Evolutionary conservation across 2,797 vertebrate genomes (phyloP).

Genomic region (Poecilia gillii): DNA sequence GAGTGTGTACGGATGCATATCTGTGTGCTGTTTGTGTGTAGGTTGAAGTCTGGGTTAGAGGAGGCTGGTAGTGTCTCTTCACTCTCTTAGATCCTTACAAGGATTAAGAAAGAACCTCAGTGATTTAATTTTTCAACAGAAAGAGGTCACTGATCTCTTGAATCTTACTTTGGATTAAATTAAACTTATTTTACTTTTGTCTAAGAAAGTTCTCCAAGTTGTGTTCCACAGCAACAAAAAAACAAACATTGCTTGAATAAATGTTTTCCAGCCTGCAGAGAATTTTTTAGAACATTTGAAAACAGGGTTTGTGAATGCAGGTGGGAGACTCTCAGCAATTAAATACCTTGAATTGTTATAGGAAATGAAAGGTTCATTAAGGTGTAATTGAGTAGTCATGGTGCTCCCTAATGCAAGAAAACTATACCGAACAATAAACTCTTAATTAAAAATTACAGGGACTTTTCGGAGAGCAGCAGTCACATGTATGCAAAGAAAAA

Average conservation of each 20-base stretch:
- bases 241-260: neutral
- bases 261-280: neutral
- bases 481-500: neutral
- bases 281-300: neutral
- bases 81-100: slow-evolving; percentile 43
- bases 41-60: slow-evolving; percentile 51
- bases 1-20: slow-evolving; percentile 17
- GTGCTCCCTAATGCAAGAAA: neutral
- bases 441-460: neutral
- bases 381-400: neutral
- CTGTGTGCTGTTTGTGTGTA: slow-evolving; percentile 30
- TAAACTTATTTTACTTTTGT: neutral
- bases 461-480: neutral
- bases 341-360: neutral
- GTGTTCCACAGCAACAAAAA: neutral
- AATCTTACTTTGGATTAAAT: slow-evolving; percentile 2
- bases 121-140: slow-evolving; percentile 22
- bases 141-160: slow-evolving; percentile 9
- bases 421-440: neutral
- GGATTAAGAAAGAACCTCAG: slow-evolving; percentile 36
- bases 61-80: slow-evolving; percentile 48
- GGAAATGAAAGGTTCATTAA: neutral
- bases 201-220: neutral
- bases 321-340: neutral
- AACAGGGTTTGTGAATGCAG: neutral